Evolutionary conservation across 1,140 invertebrate species (phyloP), one percentile per base, ranked within the genome.

Genomic region (Ditylenchus dipsaci): DNA sequence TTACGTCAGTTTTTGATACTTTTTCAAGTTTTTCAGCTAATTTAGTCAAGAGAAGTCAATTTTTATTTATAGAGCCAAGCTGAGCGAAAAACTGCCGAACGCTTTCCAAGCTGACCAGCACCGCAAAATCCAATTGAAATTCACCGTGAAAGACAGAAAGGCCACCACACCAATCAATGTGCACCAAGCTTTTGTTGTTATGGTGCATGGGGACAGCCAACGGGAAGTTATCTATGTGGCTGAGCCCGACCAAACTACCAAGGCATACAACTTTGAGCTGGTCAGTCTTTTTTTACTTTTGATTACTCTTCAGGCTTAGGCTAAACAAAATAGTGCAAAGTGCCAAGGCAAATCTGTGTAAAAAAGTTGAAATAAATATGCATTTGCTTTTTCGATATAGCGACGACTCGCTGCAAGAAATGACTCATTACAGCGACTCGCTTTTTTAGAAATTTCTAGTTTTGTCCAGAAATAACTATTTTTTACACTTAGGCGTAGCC

Each of bases 221-320:
- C 88, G 89, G 72, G 93, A 97, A 86, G 90, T 94, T 33, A 89
- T 95, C 75, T 96, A 93, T 83, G 89, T 96, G 29, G 91, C 92
- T 17, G 93, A 96, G 83, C 88, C 89, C n/a, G 93, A 95, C 81
- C 86, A 87, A 58, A 85, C 86, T 70, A 67, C 71, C 30, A 88
- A 90, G 74, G 86, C 88, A n/a, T 94, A 96, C 79, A 92, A 91
- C 85, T 90, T 96, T 75, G 92, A 95, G 81, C 86, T 95, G 87
- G 90, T 91, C 83, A 86, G 85, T 84, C 45, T 75, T 69, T 26
- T 7, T 53, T 21, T 19, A 3, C 23, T 7, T 17, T 53, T 38
- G 33, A 5, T 11, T 38, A 38, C 3, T 38, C 33, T 38, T 38
- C 11, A n/a, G n/a, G n/a, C n/a, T n/a, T n/a, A n/a, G n/a, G n/a